These are phyloP conservation scores for Charanyca ferruginea DNA, from an alignment of 2,888 invertebrate species.

Conservation along the genomic window DNA sequence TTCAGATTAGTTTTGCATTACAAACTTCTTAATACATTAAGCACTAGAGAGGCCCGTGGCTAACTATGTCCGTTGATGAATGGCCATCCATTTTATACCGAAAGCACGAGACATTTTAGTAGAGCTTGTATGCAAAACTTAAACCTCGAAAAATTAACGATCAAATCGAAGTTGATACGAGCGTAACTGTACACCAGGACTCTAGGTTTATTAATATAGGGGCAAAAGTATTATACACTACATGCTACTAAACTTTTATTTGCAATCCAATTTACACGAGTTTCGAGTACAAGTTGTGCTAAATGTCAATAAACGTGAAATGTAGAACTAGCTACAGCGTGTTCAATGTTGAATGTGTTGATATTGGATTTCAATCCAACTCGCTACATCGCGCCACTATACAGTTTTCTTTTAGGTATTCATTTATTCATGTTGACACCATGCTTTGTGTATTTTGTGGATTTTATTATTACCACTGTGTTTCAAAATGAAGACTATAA, in stretches of 20 bases:
- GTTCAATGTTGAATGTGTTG: constrained; percentile 16
- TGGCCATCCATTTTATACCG: no score
- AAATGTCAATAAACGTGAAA: constrained; percentile 22
- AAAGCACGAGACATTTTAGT: no score
- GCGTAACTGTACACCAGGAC: no score
- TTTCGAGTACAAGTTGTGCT: constrained; percentile 9
- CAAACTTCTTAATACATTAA: no score
- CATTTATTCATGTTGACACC: constrained; percentile 40
- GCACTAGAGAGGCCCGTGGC: no score
- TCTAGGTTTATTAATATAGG: neutral
- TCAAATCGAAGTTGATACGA: neutral
- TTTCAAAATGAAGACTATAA: no score
- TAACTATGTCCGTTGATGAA: no score
- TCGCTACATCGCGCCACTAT: constrained; percentile 29
- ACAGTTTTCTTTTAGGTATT: constrained; percentile 53
- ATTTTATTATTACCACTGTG: neutral
- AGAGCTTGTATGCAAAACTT: no score
- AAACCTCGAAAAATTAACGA: neutral
- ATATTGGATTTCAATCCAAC: constrained; percentile 61
- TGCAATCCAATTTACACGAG: constrained; percentile 3
- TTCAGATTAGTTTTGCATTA: no score
- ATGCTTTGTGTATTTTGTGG: neutral
- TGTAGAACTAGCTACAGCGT: constrained; percentile 33
- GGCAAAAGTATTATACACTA: neutral
- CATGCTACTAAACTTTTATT: neutral